Conservation (phyloP, 2,797 vertebrate genomes). For the Lepus townsendii region DNA sequence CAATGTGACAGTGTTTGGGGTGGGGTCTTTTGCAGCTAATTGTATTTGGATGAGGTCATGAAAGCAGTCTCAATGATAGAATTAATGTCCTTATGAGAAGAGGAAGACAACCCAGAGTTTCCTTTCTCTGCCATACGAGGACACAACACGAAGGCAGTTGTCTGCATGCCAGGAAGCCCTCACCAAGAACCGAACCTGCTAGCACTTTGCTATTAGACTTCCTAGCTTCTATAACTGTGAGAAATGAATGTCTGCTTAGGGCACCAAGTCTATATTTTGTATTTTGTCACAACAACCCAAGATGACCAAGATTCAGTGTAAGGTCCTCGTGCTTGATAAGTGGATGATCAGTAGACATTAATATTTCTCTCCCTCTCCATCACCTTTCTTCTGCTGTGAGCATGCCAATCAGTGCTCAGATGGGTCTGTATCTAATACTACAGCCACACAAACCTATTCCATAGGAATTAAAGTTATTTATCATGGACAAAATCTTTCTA, state of each 20-base stretch:
- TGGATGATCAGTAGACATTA: not conserved
- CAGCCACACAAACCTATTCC: not conserved
- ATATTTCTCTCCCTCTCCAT: not conserved
- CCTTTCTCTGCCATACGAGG: not conserved
- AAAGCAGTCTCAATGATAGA: not conserved
- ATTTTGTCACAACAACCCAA: not conserved
- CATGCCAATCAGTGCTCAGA: not conserved
- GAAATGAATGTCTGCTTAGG: not conserved
- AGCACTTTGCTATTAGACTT: not conserved
- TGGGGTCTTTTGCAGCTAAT: not conserved
- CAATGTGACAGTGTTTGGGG: not conserved
- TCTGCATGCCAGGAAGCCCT: not conserved
- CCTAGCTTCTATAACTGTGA: not conserved
- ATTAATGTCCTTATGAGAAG: not conserved
- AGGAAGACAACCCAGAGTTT: not conserved
- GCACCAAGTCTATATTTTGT: too few relatives aligned
- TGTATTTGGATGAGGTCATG: not conserved
- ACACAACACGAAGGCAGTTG: not conserved
- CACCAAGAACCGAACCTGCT: not conserved
- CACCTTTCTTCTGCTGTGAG: not conserved
- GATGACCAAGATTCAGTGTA: not conserved
- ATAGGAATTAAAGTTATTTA: not conserved
- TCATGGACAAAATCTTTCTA: not conserved
- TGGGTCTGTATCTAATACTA: fast-evolving
- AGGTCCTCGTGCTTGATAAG: not conserved